A percentile compares a stretch with the other conserved stretches of the same genome.
Evolutionary conservation across 2,888 invertebrate species (phyloP).

Genomic region (Argynnis bischoffii): DNA sequence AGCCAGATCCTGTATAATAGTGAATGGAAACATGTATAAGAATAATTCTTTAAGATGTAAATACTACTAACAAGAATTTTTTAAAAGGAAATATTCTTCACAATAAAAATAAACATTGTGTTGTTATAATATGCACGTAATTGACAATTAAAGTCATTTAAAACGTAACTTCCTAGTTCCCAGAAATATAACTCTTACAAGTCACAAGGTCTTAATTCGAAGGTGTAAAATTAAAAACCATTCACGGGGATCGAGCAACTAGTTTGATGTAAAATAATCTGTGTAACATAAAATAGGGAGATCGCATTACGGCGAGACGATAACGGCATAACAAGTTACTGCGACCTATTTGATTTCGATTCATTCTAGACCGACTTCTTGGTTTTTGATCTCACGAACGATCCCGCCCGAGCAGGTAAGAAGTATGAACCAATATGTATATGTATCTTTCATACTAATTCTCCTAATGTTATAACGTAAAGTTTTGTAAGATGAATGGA

Average conservation of each 20-base stretch:
- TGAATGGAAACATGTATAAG: too few relatives aligned
- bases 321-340: constrained; percentile 31
- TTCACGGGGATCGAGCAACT: constrained; percentile 16
- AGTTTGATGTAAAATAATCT: constrained; percentile 33
- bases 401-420: too few relatives aligned
- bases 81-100: too few relatives aligned
- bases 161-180: constrained; percentile 7
- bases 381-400: not conserved
- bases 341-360: constrained; percentile 37
- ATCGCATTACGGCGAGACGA: constrained; percentile 31
- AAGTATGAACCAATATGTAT: too few relatives aligned
- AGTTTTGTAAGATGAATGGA: too few relatives aligned
- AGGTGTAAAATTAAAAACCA: constrained; percentile 15
- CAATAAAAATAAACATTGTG: too few relatives aligned
- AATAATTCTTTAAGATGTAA: too few relatives aligned
- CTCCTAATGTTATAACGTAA: too few relatives aligned
- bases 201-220: constrained; percentile 11
- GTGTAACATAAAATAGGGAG: constrained; percentile 30
- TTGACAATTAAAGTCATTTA: not conserved
- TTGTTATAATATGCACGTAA: too few relatives aligned
- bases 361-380: constrained; percentile 5
- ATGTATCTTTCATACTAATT: too few relatives aligned
- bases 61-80: too few relatives aligned
- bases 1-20: too few relatives aligned
- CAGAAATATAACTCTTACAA: not conserved